phyloP scores from a whole-genome alignment of 1,140 invertebrate species.

The Polypedilum pembai region DNA sequence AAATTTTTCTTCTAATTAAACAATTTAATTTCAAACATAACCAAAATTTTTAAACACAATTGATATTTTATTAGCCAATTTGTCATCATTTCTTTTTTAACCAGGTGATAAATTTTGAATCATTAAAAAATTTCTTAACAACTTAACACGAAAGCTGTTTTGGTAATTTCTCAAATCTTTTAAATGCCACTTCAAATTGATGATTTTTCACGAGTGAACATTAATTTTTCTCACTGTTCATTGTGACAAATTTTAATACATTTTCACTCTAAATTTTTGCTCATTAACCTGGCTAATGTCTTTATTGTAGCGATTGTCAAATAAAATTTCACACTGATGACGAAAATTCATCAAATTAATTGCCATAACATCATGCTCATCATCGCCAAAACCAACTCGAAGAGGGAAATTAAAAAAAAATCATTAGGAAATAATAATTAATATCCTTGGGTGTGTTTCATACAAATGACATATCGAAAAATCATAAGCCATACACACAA shows the following conservation, averaged over 20 bases:
- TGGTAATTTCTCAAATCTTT: background rate
- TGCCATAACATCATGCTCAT: background rate
- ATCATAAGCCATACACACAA: background rate
- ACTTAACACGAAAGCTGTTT: background rate
- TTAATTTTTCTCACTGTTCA: background rate
- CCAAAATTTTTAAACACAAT: background rate
- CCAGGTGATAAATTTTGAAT: background rate
- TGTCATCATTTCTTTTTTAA: background rate
- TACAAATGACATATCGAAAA: conserved; percentile 18
- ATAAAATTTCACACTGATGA: background rate
- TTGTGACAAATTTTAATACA: background rate
- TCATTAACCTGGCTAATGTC: conserved; percentile 7
- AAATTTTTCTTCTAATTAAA: too few species aligned
- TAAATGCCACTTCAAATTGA: background rate
- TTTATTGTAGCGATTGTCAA: too few species aligned
- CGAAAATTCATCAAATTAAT: conserved; percentile 10
- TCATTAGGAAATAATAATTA: conserved; percentile 7
- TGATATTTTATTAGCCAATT: conserved; percentile 14
- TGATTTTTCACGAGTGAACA: background rate
- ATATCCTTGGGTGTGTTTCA: background rate
- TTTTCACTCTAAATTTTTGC: background rate
- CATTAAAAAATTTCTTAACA: background rate
- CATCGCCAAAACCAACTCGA: too few species aligned
- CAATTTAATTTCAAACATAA: too few species aligned
- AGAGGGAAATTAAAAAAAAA: background rate